Conservation (phyloP, 2,113 vertebrate species). For the Oryzias melastigma region DNA sequence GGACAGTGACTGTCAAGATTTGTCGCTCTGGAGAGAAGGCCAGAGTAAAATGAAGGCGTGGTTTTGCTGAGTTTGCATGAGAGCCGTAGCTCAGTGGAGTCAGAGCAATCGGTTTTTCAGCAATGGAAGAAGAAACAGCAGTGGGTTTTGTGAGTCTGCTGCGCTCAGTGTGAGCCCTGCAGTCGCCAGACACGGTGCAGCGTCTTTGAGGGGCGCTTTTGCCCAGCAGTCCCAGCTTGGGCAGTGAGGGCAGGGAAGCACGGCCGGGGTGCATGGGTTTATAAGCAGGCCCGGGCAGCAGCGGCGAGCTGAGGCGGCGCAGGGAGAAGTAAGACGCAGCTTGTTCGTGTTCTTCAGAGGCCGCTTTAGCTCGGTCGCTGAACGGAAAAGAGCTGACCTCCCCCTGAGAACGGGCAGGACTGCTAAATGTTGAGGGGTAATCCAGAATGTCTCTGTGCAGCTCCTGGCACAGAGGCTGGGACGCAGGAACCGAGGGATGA, state of each 20-base stretch:
- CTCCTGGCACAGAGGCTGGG: slow-evolving; percentile 55
- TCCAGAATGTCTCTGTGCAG: slow-evolving; percentile 59
- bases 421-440: slow-evolving; percentile 59
- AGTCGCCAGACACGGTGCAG: slow-evolving; percentile 46
- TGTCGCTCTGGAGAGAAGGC: slow-evolving; percentile 67
- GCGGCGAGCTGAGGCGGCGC: slow-evolving; percentile 56
- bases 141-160: slow-evolving; percentile 45
- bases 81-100: slow-evolving; percentile 56
- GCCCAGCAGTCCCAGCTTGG: slow-evolving; percentile 61
- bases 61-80: slow-evolving; percentile 37
- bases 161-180: slow-evolving; percentile 30
- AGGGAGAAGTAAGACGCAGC: slow-evolving; percentile 61
- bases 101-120: slow-evolving; percentile 45
- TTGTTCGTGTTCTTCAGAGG: slow-evolving; percentile 43
- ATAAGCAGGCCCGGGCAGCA: slow-evolving; percentile 33
- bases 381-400: slow-evolving; percentile 25
- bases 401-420: slow-evolving; percentile 52
- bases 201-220: slow-evolving; percentile 62
- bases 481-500: neutral
- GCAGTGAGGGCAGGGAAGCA: slow-evolving; percentile 58
- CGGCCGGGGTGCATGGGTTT: slow-evolving; percentile 42
- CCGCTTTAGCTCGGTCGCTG: slow-evolving; percentile 6
- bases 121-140: slow-evolving; percentile 10
- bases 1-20: slow-evolving; percentile 65
- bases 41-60: slow-evolving; percentile 73